phyloP scores from a whole-genome alignment of 2,797 vertebrate species.

The Enteromius unitaeniatus region DNA sequence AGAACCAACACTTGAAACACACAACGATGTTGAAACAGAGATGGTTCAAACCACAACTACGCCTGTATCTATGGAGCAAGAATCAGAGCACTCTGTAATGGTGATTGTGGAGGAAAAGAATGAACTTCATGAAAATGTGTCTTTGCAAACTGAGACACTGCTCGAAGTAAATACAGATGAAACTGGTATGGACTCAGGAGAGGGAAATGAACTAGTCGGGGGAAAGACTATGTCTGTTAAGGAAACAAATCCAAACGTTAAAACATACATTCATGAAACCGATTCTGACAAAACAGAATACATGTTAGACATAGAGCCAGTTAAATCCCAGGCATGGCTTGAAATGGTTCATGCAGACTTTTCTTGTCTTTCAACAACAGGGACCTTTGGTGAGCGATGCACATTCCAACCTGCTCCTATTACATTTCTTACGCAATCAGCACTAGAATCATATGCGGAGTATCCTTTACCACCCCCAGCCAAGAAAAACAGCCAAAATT shows the following conservation, averaged over 20 bases:
- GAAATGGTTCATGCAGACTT: conserved; percentile 43
- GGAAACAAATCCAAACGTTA: conserved; percentile 31
- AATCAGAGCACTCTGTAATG: conserved; percentile 26
- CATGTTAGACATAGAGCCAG: conserved; percentile 39
- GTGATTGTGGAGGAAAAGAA: conserved; percentile 20
- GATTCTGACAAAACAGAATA: conserved; percentile 41
- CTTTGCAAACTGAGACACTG: conserved; percentile 29
- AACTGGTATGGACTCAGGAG: conserved; percentile 14
- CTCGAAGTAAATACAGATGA: conserved; percentile 28
- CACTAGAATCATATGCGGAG: conserved; percentile 73
- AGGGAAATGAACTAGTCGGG: conserved; percentile 29
- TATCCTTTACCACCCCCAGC: conserved; percentile 70
- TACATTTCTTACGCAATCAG: conserved; percentile 68
- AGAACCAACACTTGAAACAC: conserved; percentile 44
- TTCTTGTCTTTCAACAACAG: conserved; percentile 37
- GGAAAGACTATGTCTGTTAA: conserved; percentile 31
- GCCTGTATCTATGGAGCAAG: conserved; percentile 30
- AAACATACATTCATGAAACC: conserved; percentile 29
- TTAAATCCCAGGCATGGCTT: conserved; percentile 37
- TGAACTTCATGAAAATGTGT: conserved; percentile 37
- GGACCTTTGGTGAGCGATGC: conserved; percentile 47
- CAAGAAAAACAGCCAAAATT: conserved; percentile 77
- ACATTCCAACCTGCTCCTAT: conserved; percentile 70
- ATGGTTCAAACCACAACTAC: conserved; percentile 20
- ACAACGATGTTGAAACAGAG: conserved; percentile 39